Evolutionary conservation across 2,888 invertebrate species (phyloP).

Genomic region (Drosophila siamana): DNA sequence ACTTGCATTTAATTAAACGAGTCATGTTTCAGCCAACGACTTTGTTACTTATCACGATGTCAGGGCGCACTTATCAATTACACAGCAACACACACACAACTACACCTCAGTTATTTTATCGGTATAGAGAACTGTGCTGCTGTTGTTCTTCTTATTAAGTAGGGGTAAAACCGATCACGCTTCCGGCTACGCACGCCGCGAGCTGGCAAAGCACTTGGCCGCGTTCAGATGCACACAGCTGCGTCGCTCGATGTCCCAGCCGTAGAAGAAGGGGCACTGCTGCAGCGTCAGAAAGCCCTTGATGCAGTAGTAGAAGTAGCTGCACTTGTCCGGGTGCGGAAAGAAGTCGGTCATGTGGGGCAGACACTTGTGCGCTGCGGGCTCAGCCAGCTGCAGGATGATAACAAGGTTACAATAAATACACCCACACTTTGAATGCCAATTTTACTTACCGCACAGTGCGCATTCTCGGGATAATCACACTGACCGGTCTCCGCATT

Average conservation of each 20-base stretch:
- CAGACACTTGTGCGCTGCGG: slow-evolving; percentile 71
- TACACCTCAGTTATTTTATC: slow-evolving; percentile 19
- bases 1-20: slow-evolving; percentile 71
- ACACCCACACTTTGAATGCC: no score
- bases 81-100: slow-evolving; percentile 37
- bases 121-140: slow-evolving; percentile 20
- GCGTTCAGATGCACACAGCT: slow-evolving; percentile 78
- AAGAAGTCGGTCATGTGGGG: slow-evolving; percentile 81
- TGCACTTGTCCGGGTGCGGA: slow-evolving; percentile 83
- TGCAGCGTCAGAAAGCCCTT: slow-evolving; percentile 83
- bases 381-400: slow-evolving; percentile 59
- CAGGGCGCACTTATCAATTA: slow-evolving; percentile 58
- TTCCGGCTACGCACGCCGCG: slow-evolving; percentile 54
- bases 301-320: slow-evolving; percentile 84
- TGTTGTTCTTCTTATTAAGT: neutral
- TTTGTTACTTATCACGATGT: slow-evolving; percentile 56
- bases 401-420: neutral
- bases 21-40: slow-evolving; percentile 46
- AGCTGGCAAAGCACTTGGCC: slow-evolving; percentile 74
- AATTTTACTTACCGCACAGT: slow-evolving; percentile 67
- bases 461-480: slow-evolving; percentile 80
- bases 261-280: slow-evolving; percentile 84
- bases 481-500: slow-evolving; percentile 78
- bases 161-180: slow-evolving; percentile 27
- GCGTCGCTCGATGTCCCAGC: slow-evolving; percentile 83